Base-by-base conservation (phyloP, 2,888 invertebrate species). In the Alitta virens region DNA sequence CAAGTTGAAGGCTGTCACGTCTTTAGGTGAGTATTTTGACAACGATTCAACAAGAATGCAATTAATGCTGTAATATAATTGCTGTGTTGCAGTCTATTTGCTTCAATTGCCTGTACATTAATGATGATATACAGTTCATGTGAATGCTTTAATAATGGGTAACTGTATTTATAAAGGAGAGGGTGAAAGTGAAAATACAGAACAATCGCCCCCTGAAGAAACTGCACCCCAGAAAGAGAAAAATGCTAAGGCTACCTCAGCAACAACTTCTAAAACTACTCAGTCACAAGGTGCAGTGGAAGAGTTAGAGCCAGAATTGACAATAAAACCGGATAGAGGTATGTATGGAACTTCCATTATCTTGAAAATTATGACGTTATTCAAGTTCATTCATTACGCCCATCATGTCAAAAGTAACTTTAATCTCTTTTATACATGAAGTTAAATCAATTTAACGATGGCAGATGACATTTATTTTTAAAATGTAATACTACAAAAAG, bases 321-420 rank as follows among this genome's bases (percentile, higher is more conserved):
- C 43, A n/a, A 49, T 62, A 1, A 56, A 46, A 16, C 56, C 62
- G 1, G 62, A 62, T 16, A 55, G 56, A 49, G 62, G 62, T 62
- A 40, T 12, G 56, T 50, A 50, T 21, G 12, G 12, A 12, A 16
- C 12, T 12, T 16, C 16, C 12, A 16, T 9, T 12, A 40, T 14
- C 16, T 12, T 40, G 12, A 16, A 40, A 14, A 40, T 40, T 16
- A 12, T 16, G 12, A 16, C 42, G 12, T 40, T 40, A 12, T 40
- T 16, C 42, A 12, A 14, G 12, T 16, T 40, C 12, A 40, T 40
- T 14, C 42, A 40, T 40, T 40, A 40, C 12, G 42, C 16, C 42
- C 12, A 40, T 40, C 16, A 12, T 40, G 42, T 16, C 16, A 40
- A 40, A 14, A 12, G 12, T 40, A 14, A 40, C 42, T 40, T 14